Evolutionary conservation across 2,113 vertebrate species (phyloP).

Genomic region (Oryzias javanicus): DNA sequence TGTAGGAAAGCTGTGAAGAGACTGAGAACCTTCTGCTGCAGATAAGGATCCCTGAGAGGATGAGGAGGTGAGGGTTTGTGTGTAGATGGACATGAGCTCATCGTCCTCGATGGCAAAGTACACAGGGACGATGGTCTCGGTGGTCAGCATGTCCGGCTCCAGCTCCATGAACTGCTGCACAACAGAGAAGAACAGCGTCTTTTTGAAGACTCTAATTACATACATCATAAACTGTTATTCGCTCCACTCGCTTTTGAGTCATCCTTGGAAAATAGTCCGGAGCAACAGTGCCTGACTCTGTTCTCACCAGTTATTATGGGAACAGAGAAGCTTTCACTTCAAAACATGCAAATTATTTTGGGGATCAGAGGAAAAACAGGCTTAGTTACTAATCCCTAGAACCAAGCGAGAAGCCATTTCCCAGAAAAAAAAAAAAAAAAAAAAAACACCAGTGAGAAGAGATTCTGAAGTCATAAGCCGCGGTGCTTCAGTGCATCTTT

Average conservation of each 20-base stretch:
- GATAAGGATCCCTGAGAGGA: slow-evolving; percentile 89
- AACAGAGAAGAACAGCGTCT: not conserved
- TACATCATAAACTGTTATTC: not conserved
- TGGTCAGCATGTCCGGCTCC: slow-evolving; percentile 95
- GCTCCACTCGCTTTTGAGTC: not conserved
- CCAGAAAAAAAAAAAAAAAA: not conserved
- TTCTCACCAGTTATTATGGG: too few species aligned
- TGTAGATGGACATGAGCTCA: slow-evolving; percentile 93
- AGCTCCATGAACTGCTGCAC: slow-evolving; percentile 96
- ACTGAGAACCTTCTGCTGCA: slow-evolving; percentile 86
- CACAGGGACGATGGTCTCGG: slow-evolving; percentile 93
- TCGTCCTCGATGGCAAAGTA: slow-evolving; percentile 97
- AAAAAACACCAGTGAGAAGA: not conserved
- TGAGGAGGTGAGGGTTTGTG: slow-evolving; percentile 90
- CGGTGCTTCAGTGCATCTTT: not conserved
- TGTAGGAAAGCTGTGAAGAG: not conserved
- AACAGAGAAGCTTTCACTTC: too few species aligned
- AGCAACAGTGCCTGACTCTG: too few species aligned
- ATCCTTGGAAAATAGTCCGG: not conserved
- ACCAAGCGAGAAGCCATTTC: too few species aligned
- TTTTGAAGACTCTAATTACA: not conserved
- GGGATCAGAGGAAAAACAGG: too few species aligned
- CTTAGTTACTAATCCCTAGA: too few species aligned
- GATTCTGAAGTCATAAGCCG: not conserved
- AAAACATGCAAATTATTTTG: too few species aligned